Conservation (phyloP, 2,113 vertebrate species). For the Siniperca knerii region DNA sequence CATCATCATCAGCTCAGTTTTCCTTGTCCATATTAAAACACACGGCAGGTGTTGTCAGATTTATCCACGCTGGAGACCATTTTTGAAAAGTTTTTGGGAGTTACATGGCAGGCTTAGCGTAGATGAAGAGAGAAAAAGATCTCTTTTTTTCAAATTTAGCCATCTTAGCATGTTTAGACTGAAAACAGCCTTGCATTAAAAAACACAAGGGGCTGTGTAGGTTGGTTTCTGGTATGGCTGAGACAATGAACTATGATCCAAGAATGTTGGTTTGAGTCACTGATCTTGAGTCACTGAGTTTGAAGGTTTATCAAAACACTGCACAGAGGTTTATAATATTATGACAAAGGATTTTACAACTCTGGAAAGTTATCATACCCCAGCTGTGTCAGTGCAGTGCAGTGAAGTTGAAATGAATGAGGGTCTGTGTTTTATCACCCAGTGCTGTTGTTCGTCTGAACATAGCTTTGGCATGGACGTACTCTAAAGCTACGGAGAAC, state of each 20-base stretch:
- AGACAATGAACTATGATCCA: neutral
- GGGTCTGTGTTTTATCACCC: neutral
- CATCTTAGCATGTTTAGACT: neutral
- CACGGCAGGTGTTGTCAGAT: neutral
- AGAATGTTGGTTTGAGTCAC: neutral
- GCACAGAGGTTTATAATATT: neutral
- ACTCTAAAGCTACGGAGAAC: conserved; percentile 1
- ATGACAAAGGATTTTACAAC: neutral
- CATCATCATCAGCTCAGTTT: neutral
- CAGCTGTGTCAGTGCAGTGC: neutral
- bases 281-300: neutral
- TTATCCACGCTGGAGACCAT: neutral
- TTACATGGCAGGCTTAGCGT: neutral
- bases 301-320: neutral
- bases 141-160: neutral
- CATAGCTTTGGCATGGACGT: neutral
- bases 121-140: neutral
- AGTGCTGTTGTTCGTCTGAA: conserved; percentile 9
- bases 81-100: neutral
- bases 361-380: neutral
- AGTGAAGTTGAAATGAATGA: conserved; percentile 8
- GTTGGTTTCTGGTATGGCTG: neutral
- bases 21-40: neutral
- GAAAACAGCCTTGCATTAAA: neutral
- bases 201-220: neutral